phyloP scores from a whole-genome alignment of 2,888 invertebrate genomes.

The Aphodius granarius region DNA sequence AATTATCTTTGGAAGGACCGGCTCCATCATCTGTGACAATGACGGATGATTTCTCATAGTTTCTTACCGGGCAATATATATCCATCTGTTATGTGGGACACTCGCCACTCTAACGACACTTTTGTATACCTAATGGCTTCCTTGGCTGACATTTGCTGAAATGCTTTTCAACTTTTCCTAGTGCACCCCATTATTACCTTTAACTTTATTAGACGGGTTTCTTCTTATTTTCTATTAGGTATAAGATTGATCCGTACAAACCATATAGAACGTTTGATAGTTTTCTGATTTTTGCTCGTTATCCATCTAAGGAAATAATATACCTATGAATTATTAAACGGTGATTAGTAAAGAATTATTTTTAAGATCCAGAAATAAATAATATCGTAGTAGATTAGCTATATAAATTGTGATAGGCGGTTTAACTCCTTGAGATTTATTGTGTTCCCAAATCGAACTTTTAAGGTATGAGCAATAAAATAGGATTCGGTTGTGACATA shows the following conservation, averaged over 20 bases:
- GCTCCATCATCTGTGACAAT: neutral
- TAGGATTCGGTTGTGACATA: neutral
- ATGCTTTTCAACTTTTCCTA: neutral
- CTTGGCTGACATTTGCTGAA: neutral
- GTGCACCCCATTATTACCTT: neutral
- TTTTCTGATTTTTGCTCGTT: no score
- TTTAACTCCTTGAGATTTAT: neutral
- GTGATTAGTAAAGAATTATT: neutral
- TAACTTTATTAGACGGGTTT: neutral
- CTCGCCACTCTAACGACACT: neutral
- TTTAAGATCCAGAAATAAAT: neutral
- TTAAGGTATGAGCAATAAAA: neutral
- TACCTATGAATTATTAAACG: no score
- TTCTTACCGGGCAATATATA: neutral
- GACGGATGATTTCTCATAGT: neutral
- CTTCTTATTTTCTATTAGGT: no score
- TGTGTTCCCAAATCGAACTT: neutral
- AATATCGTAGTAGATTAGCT: neutral
- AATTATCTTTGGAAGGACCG: constrained; percentile 7
- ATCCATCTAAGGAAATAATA: no score
- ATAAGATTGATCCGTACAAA: neutral
- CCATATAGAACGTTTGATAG: neutral
- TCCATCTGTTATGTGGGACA: neutral
- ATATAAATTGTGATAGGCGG: neutral
- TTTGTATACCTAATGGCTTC: neutral